phyloP scores from a whole-genome alignment of 2,888 invertebrate species.

The Eutolmus rufibarbis region DNA sequence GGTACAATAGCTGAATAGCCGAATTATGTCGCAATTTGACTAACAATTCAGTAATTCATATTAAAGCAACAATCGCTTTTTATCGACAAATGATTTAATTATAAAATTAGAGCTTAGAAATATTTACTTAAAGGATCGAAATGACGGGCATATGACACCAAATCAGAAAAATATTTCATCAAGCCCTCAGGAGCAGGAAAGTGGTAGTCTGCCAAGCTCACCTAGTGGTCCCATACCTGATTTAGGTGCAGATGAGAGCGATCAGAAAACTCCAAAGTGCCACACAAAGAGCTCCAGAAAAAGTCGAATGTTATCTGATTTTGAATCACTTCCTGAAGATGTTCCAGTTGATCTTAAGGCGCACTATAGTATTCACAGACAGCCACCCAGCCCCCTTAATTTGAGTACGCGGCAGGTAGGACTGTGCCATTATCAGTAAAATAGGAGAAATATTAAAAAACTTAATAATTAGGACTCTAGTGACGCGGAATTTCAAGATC shows the following conservation, averaged over 20 bases:
- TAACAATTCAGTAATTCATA: neutral
- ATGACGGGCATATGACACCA: constrained; percentile 43
- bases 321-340: constrained; percentile 61
- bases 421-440: neutral
- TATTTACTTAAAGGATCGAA: constrained; percentile 26
- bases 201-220: constrained; percentile 38
- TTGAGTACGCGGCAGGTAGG: constrained; percentile 56
- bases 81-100: neutral
- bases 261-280: constrained; percentile 43
- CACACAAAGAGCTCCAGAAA: constrained; percentile 49
- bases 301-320: constrained; percentile 54
- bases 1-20: neutral
- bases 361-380: constrained; percentile 53
- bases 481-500: constrained; percentile 58
- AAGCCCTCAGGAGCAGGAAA: constrained; percentile 1
- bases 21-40: neutral
- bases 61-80: neutral
- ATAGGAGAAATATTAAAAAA: constrained; percentile 38
- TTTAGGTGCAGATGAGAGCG: constrained; percentile 44
- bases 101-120: neutral
- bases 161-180: constrained; percentile 36
- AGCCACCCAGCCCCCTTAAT: constrained; percentile 60
- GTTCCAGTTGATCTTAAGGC: constrained; percentile 56
- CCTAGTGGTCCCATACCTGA: constrained; percentile 32
- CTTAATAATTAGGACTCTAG: constrained; percentile 53